phyloP scores from a whole-genome alignment of 1,140 invertebrate genomes.

The Tetraneura akinire region DNA sequence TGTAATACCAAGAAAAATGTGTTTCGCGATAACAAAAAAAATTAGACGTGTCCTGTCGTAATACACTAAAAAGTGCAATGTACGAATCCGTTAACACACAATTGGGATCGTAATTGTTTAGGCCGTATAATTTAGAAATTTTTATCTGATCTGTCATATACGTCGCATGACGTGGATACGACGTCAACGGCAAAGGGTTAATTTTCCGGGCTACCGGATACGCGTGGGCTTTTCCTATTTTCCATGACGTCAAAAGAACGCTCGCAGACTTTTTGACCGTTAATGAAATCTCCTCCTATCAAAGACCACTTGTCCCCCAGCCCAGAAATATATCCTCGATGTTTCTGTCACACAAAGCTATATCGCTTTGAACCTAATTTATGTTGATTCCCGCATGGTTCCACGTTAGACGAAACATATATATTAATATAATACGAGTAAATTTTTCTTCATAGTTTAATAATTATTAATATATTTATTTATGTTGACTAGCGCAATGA shows the following conservation, averaged over 20 bases:
- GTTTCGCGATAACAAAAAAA: too few species aligned
- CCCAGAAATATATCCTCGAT: not conserved
- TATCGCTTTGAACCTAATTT: constrained; percentile 48
- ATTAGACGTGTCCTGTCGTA: too few species aligned
- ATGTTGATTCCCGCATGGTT: constrained; percentile 35
- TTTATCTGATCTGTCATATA: constrained; percentile 47
- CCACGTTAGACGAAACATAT: not conserved
- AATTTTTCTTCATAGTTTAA: not conserved
- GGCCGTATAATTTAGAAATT: constrained; percentile 34
- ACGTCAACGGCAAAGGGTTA: constrained; percentile 46
- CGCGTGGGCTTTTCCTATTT: constrained; percentile 40
- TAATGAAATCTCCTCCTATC: constrained; percentile 45
- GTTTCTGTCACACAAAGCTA: constrained; percentile 44
- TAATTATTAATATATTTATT: constrained; percentile 13
- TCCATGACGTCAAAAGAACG: constrained; percentile 49
- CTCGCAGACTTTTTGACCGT: constrained; percentile 43
- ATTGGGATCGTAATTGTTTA: not conserved
- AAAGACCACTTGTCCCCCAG: constrained; percentile 18
- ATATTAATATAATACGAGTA: too few species aligned
- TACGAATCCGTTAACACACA: constrained; percentile 7
- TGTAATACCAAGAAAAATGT: too few species aligned
- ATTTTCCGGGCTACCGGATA: constrained; percentile 38
- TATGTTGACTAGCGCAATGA: too few species aligned
- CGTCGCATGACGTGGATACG: constrained; percentile 14
- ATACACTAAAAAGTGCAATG: not conserved